Evolutionary conservation across 2,888 invertebrate genomes (phyloP).

Genomic region (Zootermopsis nevadensis): DNA sequence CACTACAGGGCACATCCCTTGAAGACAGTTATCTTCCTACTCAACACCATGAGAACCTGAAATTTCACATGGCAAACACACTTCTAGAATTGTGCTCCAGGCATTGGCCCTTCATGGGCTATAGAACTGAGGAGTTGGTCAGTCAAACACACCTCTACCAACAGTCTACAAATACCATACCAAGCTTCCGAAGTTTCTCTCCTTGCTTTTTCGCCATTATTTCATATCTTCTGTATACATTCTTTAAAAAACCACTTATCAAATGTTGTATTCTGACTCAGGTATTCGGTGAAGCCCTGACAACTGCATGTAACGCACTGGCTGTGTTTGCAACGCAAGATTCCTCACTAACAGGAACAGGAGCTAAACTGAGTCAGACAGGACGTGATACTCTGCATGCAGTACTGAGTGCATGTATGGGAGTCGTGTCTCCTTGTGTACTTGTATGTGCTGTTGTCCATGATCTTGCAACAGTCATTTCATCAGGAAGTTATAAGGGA

Average conservation of each 20-base stretch:
- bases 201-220: no score
- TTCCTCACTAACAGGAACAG: slow-evolving; percentile 58
- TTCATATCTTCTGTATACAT: no score
- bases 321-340: slow-evolving; percentile 59
- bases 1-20: no score
- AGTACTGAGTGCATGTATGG: slow-evolving; percentile 60
- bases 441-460: slow-evolving; percentile 59
- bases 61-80: no score
- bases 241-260: not conserved
- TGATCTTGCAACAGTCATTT: slow-evolving; percentile 51
- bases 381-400: slow-evolving; percentile 58
- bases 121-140: no score
- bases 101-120: no score
- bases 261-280: slow-evolving; percentile 46
- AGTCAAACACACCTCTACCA: no score
- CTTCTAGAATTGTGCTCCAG: no score
- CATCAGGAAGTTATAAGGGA: not conserved
- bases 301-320: slow-evolving; percentile 58
- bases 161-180: no score
- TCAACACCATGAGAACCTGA: no score
- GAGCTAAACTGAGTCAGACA: slow-evolving; percentile 57
- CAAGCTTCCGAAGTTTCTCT: no score
- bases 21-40: no score
- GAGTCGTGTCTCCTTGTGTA: slow-evolving; percentile 59
- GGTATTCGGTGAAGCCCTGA: slow-evolving; percentile 59